Conservation (phyloP, 2,888 invertebrate genomes). For the Drymonia ruficornis region DNA sequence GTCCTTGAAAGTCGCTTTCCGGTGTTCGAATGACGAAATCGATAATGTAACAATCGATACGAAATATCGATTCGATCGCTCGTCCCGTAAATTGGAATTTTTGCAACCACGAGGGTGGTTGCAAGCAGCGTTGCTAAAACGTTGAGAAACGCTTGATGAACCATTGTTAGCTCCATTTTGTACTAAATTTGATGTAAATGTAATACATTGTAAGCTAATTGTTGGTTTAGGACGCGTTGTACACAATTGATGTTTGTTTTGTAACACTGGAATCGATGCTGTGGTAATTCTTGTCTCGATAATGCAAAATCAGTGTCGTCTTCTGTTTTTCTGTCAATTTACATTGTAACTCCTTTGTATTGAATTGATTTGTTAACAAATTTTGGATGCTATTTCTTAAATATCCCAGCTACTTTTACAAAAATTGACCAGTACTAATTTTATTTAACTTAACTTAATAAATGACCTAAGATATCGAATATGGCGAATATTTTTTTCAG, state of each 20-base stretch:
- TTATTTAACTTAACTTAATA: too few relatives aligned
- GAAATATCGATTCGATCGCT: slow-evolving; percentile 42
- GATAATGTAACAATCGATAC: slow-evolving; percentile 45
- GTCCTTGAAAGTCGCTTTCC: slow-evolving; percentile 55
- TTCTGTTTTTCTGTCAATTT: neutral
- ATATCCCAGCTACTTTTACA: neutral
- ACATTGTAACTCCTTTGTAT: neutral
- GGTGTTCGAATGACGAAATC: slow-evolving; percentile 46
- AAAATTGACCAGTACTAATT: neutral
- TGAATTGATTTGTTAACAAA: neutral
- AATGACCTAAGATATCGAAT: too few relatives aligned
- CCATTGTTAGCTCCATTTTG: slow-evolving; percentile 24
- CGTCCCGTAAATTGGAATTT: slow-evolving; percentile 43
- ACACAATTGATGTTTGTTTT: slow-evolving; percentile 2
- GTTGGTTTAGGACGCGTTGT: neutral
- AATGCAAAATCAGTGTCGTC: slow-evolving; percentile 3
- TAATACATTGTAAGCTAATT: slow-evolving; percentile 3
- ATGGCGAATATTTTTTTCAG: too few relatives aligned
- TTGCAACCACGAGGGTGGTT: slow-evolving; percentile 27
- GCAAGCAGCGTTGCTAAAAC: slow-evolving; percentile 27
- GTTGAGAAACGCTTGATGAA: slow-evolving; percentile 36
- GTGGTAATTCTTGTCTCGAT: neutral
- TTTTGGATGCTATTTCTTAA: neutral
- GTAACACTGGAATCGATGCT: neutral
- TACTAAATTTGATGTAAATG: slow-evolving; percentile 5